Evolutionary conservation across 1,140 invertebrate species (phyloP), one percentile per base, ranked within the genome.

Genomic region (Spodoptera frugiperda): DNA sequence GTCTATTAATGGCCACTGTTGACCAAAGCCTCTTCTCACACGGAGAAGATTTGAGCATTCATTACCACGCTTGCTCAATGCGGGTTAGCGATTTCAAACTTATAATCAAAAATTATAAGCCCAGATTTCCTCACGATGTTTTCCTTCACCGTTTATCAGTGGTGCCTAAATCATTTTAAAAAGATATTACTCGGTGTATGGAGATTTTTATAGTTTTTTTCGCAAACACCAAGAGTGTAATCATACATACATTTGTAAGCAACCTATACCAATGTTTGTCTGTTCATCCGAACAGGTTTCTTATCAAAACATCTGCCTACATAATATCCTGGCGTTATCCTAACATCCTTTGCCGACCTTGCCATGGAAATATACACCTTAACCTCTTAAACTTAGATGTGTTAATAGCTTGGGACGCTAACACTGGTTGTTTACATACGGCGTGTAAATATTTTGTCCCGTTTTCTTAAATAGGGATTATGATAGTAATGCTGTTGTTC

Each of bases 271-370:
- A 73, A 61, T 73, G 55, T 73, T 73, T 73, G 44, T 55, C 17
- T 46, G 44, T 17, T 49, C 61, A 61, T 61, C 30, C 61, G 25
- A 57, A 73, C 54, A 59, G 55, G 55, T 61, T 61, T 49, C 19
- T 57, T 73, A 73, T 73, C 71, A 73, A 72, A 73, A 61, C 71
- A 73, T 73, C 71, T 73, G 71, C 71, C 19, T 49, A 6, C 14
- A 17, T 73, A 59, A 17, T 73, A 59, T 73, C 71, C 71, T 73
- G 71, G 17, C 55, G 11, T 73, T 73, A 73, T 73, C 71, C 57
- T 17, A 11, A 61, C 61, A 65, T 65, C 61, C 61, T 65, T 21
- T 48, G n/a, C 10, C 14, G 6, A 11, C 17, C 21, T 9, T 53
- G 19, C 61, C 71, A 73, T 44, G 21, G 10, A 12, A 73, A 73